Evolutionary conservation across 2,888 invertebrate species (phyloP), one percentile per base, ranked within the genome.

Genomic region (Arge pagana): DNA sequence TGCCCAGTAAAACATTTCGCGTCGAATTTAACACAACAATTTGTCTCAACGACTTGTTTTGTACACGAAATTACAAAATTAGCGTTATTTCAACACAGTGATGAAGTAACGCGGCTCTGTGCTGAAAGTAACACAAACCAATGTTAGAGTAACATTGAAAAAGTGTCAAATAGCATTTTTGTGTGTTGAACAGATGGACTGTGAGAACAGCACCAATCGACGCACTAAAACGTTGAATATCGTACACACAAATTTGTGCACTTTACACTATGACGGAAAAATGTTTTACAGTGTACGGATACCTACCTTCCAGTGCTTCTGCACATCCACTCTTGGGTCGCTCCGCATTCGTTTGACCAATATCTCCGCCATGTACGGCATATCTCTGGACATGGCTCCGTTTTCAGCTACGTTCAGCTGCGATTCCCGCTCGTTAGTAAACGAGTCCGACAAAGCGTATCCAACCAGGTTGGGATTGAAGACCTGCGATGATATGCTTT

Each of bases 401-500:
- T 73, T 62, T 67, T 85, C 85, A 15, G 83, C 86, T 0, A 84
- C 81, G 64, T 86, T 85, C 54, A 85, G 82, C 61, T 79, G 77
- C 0, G 83, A 78, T 3, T 62, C 72, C 49, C 72, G 63, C 21
- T 82, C 77, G 23, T 73, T 73, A 1, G 80, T 74, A 4, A 79
- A 66, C 0, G 82, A 79, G 64, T 83, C 81, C 11, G 75, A 72
- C 1, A 78, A 52, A 0, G 86, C 80, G 59, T 82, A 86, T 0
- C 87, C 87, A 48, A 84, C 75, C 13, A 88, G 67, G 36, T 83
- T 79, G 0, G 84, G 83, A 71, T 87, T 87, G 67, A 83, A 87
- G 65, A 81, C 83, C 73, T 74, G 41, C 21, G 53, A n/a, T n/a
- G n/a, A n/a, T n/a, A n/a, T n/a, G n/a, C n/a, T 64, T 83, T 83